These are phyloP conservation scores for Heterotilapia buettikoferi DNA, from an alignment of 2,113 vertebrate genomes.

Conservation along the genomic window DNA sequence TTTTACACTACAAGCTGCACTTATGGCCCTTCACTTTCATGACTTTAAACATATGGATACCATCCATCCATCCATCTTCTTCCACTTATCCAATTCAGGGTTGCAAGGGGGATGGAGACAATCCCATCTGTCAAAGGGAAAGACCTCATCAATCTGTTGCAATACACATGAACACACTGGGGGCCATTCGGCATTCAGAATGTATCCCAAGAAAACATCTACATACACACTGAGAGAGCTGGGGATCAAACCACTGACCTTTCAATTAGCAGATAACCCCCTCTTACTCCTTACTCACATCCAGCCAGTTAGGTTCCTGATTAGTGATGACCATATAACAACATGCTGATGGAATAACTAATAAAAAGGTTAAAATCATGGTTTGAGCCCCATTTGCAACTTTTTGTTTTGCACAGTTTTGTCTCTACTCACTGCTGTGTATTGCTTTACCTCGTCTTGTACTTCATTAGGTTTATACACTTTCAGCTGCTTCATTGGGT, in stretches of 20 bases:
- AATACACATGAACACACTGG: background rate
- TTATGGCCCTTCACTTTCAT: background rate
- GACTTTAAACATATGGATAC: background rate
- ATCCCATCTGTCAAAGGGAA: background rate
- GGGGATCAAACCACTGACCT: background rate
- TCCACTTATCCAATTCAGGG: background rate
- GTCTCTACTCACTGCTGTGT: background rate
- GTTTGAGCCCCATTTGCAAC: background rate
- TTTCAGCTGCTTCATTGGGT: background rate
- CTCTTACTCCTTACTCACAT: background rate
- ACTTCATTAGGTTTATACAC: background rate
- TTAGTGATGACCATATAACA: background rate
- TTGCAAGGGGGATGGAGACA: background rate
- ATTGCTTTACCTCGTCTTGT: background rate
- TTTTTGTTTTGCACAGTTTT: background rate
- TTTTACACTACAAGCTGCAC: background rate
- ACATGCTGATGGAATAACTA: background rate
- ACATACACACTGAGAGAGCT: background rate
- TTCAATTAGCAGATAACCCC: background rate
- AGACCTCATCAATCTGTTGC: background rate
- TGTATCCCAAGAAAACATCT: background rate
- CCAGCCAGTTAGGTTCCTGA: background rate
- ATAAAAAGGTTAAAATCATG: accelerated
- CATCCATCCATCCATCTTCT: background rate
- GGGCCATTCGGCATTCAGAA: accelerated